Evolutionary conservation across 1,140 invertebrate species (phyloP).

Genomic region (Caenorhabditis brenneri): DNA sequence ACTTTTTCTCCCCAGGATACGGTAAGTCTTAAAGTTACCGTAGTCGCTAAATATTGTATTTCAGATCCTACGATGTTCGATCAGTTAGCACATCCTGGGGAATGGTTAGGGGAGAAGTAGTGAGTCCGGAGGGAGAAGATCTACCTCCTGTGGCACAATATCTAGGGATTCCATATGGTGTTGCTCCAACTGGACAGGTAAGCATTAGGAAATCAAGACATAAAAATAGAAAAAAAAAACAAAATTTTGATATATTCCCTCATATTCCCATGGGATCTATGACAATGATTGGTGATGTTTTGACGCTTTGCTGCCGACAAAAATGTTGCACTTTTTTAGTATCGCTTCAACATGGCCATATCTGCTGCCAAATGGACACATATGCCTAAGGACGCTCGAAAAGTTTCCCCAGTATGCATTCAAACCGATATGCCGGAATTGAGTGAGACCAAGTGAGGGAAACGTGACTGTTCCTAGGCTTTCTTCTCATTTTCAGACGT

Average conservation of each 20-base stretch:
- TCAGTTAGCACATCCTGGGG: conserved; percentile 66
- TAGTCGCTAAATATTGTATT: neutral
- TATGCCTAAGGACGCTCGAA: conserved; percentile 67
- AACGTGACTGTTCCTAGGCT: neutral
- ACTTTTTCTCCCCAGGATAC: conserved; percentile 14
- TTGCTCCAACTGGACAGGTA: conserved; percentile 81
- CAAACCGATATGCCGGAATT: conserved; percentile 66
- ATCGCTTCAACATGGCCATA: conserved; percentile 71
- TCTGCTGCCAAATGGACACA: conserved; percentile 71
- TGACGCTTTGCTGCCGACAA: conserved; percentile 34
- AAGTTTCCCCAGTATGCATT: conserved; percentile 62
- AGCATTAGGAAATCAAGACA: neutral
- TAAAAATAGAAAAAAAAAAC: neutral
- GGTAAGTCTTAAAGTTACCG: neutral
- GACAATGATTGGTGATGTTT: conserved; percentile 43
- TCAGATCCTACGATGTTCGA: conserved; percentile 39
- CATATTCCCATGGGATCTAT: neutral
- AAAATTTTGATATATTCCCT: neutral
- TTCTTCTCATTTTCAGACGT: conserved; percentile 72
- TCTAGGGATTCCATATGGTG: conserved; percentile 90
- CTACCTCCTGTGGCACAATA: conserved; percentile 76
- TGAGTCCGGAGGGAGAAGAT: conserved; percentile 58
- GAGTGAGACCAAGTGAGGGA: conserved; percentile 67
- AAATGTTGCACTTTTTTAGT: conserved; percentile 56
- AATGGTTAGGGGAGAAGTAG: conserved; percentile 62